Conservation (phyloP, 2,888 invertebrate genomes). For the Sussaba pulchella region DNA sequence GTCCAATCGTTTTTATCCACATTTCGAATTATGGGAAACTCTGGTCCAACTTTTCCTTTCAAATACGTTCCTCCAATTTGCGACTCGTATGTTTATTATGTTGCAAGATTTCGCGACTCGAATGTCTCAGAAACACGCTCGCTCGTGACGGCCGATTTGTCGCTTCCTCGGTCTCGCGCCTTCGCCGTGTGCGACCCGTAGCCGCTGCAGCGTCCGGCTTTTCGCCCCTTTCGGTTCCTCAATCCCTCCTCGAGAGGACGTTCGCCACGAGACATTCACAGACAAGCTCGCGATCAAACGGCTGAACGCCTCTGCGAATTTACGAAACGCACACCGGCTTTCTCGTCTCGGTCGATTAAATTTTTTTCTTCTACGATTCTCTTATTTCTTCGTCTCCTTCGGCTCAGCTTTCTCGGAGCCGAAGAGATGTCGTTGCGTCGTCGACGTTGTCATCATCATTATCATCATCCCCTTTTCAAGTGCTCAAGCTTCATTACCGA, state of each 20-base stretch:
- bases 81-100: not conserved
- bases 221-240: not conserved
- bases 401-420: slow-evolving; percentile 48
- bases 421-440: slow-evolving; percentile 37
- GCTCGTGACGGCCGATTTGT: slow-evolving; percentile 71
- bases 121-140: slow-evolving; percentile 42
- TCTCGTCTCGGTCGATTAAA: slow-evolving; percentile 74
- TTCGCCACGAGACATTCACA: slow-evolving; percentile 6
- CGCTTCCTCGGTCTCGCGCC: slow-evolving; percentile 67
- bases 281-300: slow-evolving; percentile 77
- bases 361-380: slow-evolving; percentile 62
- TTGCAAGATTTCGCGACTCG: not conserved
- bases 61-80: too few species aligned
- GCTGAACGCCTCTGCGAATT: slow-evolving; percentile 81
- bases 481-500: slow-evolving; percentile 81
- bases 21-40: too few species aligned
- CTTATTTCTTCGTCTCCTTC: slow-evolving; percentile 64
- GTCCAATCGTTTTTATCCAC: too few species aligned
- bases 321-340: slow-evolving; percentile 73
- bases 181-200: slow-evolving; percentile 13
- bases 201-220: not conserved
- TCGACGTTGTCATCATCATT: slow-evolving; percentile 38
- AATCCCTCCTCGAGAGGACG: slow-evolving; percentile 19
- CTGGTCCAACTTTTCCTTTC: too few species aligned
- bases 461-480: slow-evolving; percentile 70